Conservation (phyloP, 2,888 invertebrate species). For the Cryptophagus acutangulus region DNA sequence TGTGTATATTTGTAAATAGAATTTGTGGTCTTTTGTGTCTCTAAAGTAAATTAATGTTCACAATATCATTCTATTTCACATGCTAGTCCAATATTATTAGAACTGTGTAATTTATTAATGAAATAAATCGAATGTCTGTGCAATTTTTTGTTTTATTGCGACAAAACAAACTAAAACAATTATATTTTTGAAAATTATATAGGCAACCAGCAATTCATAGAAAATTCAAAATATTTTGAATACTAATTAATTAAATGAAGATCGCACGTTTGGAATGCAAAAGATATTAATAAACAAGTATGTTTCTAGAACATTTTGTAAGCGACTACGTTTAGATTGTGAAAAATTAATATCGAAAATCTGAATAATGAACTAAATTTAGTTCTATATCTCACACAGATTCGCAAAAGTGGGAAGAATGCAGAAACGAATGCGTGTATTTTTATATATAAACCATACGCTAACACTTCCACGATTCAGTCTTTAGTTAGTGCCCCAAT, state of each 20-base stretch:
- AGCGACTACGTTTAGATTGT: no score
- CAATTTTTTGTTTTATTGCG: no score
- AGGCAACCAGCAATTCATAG: background rate
- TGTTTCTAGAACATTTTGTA: constrained; percentile 23
- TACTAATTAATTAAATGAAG: background rate
- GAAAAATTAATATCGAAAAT: constrained; percentile 26
- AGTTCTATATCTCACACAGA: constrained; percentile 21
- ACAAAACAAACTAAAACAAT: no score
- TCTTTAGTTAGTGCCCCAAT: constrained; percentile 35
- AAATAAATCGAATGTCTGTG: constrained; percentile 1
- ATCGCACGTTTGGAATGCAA: background rate
- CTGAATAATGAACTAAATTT: constrained; percentile 46
- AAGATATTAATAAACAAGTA: background rate
- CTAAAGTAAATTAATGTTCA: no score
- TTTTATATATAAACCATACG: constrained; percentile 42
- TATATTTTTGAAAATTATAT: constrained; percentile 2
- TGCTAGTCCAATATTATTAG: background rate
- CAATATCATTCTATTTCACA: constrained; percentile 4
- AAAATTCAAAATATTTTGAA: background rate
- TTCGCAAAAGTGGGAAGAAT: constrained; percentile 13
- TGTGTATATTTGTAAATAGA: no score
- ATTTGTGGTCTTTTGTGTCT: no score
- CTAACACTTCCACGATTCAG: constrained; percentile 34
- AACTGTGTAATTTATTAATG: constrained; percentile 4
- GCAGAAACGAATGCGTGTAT: constrained; percentile 2